Evolutionary conservation across 30 jellyfish, hydroid and myxozoan species (phyloP), one percentile per base, ranked within the genome.

Genomic region (Aurelia sp.): DNA sequence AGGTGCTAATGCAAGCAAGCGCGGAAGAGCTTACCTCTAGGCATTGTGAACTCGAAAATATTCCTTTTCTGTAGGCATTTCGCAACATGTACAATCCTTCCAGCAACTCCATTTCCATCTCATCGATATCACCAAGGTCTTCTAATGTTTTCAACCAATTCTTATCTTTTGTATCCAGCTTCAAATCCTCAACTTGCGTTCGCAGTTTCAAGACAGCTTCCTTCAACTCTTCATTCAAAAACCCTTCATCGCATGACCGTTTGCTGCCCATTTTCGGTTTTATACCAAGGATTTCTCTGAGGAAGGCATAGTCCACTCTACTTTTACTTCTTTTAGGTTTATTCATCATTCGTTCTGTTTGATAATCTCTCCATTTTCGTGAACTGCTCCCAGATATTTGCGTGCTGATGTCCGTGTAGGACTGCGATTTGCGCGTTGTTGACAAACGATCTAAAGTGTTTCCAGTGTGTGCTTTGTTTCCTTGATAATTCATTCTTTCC

Each of bases 21-120:
- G 71, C 41, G 50, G 21, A 55, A 53, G 30, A 12, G 61, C 91
- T 59, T 68, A 87, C 91, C 86, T 82, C 67, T 18, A 68, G 22
- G 4, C 51, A 64, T 19, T 73, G 88, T 66, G 89, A 41, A 3
- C 96, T 79, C 15, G 90, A 60, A 74, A 92, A 87, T 4, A 84
- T 64, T 13, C 94, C 97, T 5, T 81, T 67, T 58, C 75, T 78
- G 85, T 92, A 76, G 0, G 96, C 96, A 79, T 92, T 92, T 17
- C 96, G 92, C 57, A 92, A 81, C 92, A 92, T 62, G 92, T 80
- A 92, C 74, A 92, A 53, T 13, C 97, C 96, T 82, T 87, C 96
- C 59, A 92, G 81, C n/a, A 92, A 78, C 37, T 87, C 96, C 68
- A 35, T 73, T 27, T 91, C 95, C 91, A 79, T 76, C 30, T 70